Conservation (phyloP, 2,797 vertebrate species). For the Aeoliscus strigatus region DNA sequence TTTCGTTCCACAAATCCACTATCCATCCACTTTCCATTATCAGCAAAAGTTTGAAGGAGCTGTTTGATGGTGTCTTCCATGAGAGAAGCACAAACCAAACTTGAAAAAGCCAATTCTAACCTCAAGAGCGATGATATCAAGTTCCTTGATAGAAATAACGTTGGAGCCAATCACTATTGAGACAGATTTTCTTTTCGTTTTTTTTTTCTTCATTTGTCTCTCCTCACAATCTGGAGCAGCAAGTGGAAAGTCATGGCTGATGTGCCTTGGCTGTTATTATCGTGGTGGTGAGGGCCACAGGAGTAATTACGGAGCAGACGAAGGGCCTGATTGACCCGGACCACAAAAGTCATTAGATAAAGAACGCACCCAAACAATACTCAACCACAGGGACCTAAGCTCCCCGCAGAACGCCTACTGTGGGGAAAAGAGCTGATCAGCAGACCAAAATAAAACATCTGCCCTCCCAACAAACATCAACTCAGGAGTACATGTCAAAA, state of each 20-base stretch:
- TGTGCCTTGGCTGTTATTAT: conserved; percentile 71
- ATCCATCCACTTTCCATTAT: conserved; percentile 45
- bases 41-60: conserved; percentile 57
- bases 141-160: conserved; percentile 58
- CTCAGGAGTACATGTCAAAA: conserved; percentile 25
- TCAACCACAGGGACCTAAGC: conserved; percentile 55
- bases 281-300: conserved; percentile 51
- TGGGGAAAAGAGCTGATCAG: conserved; percentile 32
- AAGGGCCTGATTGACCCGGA: conserved; percentile 65
- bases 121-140: conserved; percentile 50
- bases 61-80: conserved; percentile 38
- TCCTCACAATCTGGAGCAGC: conserved; percentile 58
- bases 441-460: conserved; percentile 21
- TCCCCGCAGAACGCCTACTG: conserved; percentile 44
- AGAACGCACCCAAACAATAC: conserved; percentile 64
- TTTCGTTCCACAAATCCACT: conserved; percentile 38
- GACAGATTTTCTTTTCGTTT: conserved; percentile 20
- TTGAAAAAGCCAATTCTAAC: conserved; percentile 50
- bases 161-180: conserved; percentile 46
- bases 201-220: conserved; percentile 33
- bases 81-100: conserved; percentile 41
- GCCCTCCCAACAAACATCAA: background rate
- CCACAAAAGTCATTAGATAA: conserved; percentile 67
- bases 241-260: conserved; percentile 68
- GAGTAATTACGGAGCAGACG: conserved; percentile 68